Base-by-base conservation (phyloP, 2,797 vertebrate genomes). In the Selene dorsalis region DNA sequence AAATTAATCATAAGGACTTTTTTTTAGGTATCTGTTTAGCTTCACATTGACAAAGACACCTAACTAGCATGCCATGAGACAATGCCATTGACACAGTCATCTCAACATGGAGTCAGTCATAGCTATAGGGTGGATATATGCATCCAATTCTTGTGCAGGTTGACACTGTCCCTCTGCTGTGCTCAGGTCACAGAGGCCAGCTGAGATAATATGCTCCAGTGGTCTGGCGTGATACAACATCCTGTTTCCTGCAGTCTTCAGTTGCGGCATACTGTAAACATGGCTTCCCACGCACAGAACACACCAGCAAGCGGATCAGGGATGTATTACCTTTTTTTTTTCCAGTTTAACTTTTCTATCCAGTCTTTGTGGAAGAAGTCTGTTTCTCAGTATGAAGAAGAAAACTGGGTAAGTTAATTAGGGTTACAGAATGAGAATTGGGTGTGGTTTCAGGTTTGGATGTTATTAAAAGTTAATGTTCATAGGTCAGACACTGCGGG, bases 401-500 rank as follows among this genome's bases (percentile, higher is more conserved):
- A 82, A 53, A 75, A 69, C 67, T 63, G 59, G 77, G 55, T 68
- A 38, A 72, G 75, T 84, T 83, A 67, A 77, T 85, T 55, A 52
- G 59, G 80, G 65, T 71, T 79, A 85, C 66, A 86, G 84, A 75
- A 84, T 86, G 85, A 89, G 78, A 84, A 75, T 50, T 75, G 75
- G 69, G 69, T 84, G 77, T 74, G 74, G 74, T 72, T 85, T 84
- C 47, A 67, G 80, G 76, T 80, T 85, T 78, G 24, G 62, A 58
- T 56, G 30, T 48, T 59, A 56, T 48, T 59, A 56, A 59, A 76
- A 87, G 84, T 91, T 75, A 75, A 35, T 17, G 59, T 62, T 79
- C 67, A 10, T 58, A 77, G 86, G 85, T 99, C 96, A 99, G 93
- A 99, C 97, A 85, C 98, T 99, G 92, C 98, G 96, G 58, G 98